These are phyloP conservation scores for Atta colombica DNA, from an alignment of 1,140 invertebrate species.

Conservation along the genomic window DNA sequence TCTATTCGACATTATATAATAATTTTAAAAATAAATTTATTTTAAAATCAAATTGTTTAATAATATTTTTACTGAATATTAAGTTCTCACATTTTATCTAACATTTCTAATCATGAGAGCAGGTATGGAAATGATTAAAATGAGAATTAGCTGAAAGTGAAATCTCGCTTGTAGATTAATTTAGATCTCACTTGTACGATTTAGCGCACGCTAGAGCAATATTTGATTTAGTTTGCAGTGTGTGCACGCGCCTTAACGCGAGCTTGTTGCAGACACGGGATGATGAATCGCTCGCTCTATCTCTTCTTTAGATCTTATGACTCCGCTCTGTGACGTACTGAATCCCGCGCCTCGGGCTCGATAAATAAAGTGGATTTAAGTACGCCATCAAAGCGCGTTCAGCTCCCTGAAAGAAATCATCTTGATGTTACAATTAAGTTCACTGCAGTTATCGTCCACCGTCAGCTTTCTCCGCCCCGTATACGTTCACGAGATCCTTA, in stretches of 20 bases:
- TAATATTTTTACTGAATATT: not conserved
- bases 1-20: not conserved
- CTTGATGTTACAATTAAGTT: constrained; percentile 58
- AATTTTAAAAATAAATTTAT: not conserved
- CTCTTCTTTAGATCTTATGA: constrained; percentile 57
- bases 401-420: constrained; percentile 34
- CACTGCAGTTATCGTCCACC: constrained; percentile 22
- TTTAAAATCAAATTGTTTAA: not conserved
- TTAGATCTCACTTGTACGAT: not conserved
- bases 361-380: constrained; percentile 60
- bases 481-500: constrained; percentile 5
- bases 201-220: not conserved
- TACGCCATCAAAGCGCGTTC: constrained; percentile 48
- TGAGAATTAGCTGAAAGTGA: not conserved
- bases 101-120: not conserved
- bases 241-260: constrained; percentile 38
- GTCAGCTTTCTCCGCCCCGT: constrained; percentile 11
- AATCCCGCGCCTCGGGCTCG: constrained; percentile 33
- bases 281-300: constrained; percentile 48
- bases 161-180: not conserved
- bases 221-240: too few relatives aligned
- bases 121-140: not conserved
- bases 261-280: constrained; percentile 53
- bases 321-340: constrained; percentile 34
- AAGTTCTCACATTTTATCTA: not conserved